phyloP scores from a whole-genome alignment of 2,888 invertebrate genomes.

The Petrophora chlorosata region DNA sequence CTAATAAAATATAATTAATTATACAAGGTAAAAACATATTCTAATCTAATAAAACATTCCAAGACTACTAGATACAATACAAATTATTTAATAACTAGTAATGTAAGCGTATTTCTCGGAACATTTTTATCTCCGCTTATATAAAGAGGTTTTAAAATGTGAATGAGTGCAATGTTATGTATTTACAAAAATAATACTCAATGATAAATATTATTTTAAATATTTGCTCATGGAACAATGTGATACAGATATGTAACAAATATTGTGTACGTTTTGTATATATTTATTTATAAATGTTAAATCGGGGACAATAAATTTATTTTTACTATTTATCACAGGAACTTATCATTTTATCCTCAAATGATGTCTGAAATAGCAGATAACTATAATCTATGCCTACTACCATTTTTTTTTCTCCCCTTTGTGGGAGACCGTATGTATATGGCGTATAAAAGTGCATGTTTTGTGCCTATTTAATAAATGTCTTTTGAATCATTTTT shows the following conservation, averaged over 20 bases:
- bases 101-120: not conserved
- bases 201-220: constrained; percentile 23
- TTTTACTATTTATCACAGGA: no score
- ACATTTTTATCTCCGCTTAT: not conserved
- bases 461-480: no score
- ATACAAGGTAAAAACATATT: not conserved
- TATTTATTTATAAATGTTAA: constrained; percentile 63
- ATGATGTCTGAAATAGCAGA: no score
- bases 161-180: no score
- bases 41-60: not conserved
- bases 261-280: constrained; percentile 62
- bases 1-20: not conserved
- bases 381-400: no score
- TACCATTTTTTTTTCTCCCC: no score
- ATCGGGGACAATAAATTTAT: constrained; percentile 67
- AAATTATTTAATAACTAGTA: not conserved
- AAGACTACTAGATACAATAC: not conserved
- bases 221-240: constrained; percentile 48
- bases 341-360: no score
- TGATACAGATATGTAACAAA: constrained; percentile 54
- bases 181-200: not conserved
- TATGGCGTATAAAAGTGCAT: no score
- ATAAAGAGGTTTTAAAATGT: no score
- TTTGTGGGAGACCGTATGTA: no score
- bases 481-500: no score